A percentile compares a stretch with the other conserved stretches of the same genome.
These are phyloP conservation scores for Cyclina sinensis DNA, from an alignment of 1,140 invertebrate genomes.

Conservation along the genomic window DNA sequence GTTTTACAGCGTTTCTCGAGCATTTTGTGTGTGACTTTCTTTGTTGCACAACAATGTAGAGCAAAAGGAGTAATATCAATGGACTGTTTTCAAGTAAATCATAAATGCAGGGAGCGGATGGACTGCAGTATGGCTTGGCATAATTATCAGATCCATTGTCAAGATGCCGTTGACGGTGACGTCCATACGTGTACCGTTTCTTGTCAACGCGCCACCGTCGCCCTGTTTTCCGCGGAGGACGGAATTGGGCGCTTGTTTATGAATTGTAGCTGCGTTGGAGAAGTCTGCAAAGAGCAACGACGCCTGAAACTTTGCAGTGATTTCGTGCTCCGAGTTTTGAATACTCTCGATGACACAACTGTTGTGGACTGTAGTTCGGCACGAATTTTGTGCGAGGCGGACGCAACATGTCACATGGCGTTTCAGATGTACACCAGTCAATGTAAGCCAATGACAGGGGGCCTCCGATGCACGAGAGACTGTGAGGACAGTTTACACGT, in stretches of 20 bases:
- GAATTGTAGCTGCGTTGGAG: background rate
- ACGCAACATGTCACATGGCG: background rate
- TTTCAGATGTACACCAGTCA: constrained; percentile 16
- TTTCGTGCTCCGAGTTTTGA: background rate
- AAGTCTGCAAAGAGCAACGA: background rate
- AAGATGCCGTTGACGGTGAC: background rate
- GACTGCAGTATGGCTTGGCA: constrained; percentile 5
- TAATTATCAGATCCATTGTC: background rate
- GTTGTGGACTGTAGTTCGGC: background rate
- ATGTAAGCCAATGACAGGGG: background rate
- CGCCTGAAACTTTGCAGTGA: background rate
- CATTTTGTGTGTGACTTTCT: background rate
- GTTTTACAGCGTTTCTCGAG: background rate
- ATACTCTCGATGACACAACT: background rate
- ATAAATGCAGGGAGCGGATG: background rate
- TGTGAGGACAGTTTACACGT: background rate
- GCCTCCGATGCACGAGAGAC: background rate
- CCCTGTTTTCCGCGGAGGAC: background rate
- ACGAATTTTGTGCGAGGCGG: background rate
- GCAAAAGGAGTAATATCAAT: background rate
- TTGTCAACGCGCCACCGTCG: background rate
- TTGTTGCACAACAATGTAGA: background rate
- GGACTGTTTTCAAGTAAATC: background rate
- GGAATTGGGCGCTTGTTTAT: constrained; percentile 1
- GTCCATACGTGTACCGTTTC: background rate